Conservation (phyloP, 2,113 vertebrate species). For the Podarcis muralis region DNA sequence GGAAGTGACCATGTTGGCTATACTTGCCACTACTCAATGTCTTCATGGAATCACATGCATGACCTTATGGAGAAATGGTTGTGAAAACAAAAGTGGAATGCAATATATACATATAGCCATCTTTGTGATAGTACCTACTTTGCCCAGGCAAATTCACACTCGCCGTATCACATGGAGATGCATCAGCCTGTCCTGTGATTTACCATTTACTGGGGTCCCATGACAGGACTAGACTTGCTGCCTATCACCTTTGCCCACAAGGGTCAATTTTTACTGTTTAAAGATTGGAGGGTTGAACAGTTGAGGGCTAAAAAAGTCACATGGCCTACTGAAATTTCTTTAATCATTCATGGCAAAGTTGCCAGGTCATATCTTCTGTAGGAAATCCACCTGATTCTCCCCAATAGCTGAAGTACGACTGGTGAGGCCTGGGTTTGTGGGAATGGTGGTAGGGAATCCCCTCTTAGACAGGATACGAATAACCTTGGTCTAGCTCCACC, state of each 20-base stretch:
- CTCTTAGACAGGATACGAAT: background rate
- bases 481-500: background rate
- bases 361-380: background rate
- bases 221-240: background rate
- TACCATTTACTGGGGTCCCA: background rate
- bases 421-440: background rate
- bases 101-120: background rate
- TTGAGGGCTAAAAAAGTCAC: background rate
- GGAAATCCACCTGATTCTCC: background rate
- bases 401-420: background rate
- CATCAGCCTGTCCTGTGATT: background rate
- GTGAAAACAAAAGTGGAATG: background rate
- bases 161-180: background rate
- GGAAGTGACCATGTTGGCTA: too few relatives aligned
- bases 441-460: background rate
- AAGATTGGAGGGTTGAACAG: background rate
- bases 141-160: background rate
- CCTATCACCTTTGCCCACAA: background rate
- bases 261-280: background rate
- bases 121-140: background rate
- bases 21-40: background rate
- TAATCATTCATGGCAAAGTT: background rate
- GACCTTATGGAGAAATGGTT: background rate
- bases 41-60: background rate
- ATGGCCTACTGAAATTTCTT: background rate